Evolutionary conservation across 2,888 invertebrate species (phyloP).

Genomic region (Ditula angustiorana): DNA sequence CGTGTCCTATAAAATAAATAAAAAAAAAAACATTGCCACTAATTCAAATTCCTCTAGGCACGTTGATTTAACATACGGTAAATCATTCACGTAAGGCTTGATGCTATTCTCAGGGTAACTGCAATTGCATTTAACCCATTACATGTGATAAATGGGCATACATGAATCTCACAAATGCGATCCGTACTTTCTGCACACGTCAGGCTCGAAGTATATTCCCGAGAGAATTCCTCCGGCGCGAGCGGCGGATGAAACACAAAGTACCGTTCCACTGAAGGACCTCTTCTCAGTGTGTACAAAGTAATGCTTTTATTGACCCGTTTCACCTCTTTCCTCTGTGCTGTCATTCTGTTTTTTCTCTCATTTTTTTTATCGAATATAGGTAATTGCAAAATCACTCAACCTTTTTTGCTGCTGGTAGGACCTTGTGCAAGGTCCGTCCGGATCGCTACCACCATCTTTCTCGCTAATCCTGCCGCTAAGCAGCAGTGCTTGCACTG

Average conservation of each 20-base stretch:
- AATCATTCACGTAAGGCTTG: constrained; percentile 35
- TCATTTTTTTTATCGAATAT: not conserved
- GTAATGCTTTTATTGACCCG: constrained; percentile 18
- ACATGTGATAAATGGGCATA: constrained; percentile 65
- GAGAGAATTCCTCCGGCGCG: constrained; percentile 35
- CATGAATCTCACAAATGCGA: constrained; percentile 54
- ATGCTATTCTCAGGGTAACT: constrained; percentile 38
- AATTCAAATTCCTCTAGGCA: constrained; percentile 16
- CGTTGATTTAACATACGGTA: constrained; percentile 26
- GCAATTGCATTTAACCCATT: constrained; percentile 49
- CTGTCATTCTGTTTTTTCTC: not conserved
- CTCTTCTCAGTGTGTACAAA: constrained; percentile 37
- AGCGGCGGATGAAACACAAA: constrained; percentile 41
- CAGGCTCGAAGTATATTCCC: constrained; percentile 35
- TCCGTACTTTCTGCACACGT: constrained; percentile 43
- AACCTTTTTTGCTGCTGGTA: no score
- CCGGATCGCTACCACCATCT: no score
- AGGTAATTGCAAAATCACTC: not conserved
- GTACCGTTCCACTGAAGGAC: constrained; percentile 44
- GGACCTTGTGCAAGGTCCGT: no score
- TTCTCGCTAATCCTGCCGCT: no score
- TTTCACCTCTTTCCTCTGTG: not conserved
- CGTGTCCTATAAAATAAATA: constrained; percentile 18
- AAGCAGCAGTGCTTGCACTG: no score
- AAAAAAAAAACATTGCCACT: constrained; percentile 6